Evolutionary conservation across 1,140 invertebrate species (phyloP).

Genomic region (Drosophila guanche): DNA sequence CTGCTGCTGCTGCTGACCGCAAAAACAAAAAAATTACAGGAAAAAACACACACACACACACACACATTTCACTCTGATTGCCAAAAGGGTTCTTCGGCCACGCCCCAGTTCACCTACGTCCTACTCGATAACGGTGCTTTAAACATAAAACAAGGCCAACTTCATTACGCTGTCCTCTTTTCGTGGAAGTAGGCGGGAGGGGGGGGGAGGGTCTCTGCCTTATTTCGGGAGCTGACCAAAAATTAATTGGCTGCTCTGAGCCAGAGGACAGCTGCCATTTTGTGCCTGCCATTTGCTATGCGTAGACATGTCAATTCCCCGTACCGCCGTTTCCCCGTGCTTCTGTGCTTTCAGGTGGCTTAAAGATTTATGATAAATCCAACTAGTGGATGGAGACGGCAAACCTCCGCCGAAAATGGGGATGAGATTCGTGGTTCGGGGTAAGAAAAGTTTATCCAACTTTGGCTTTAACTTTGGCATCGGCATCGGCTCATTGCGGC

Average conservation of each 20-base stretch:
- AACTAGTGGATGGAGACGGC: slow-evolving; percentile 31
- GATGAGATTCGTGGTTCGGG: background rate
- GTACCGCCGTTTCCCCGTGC: slow-evolving; percentile 4
- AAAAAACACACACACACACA: slow-evolving; percentile 23
- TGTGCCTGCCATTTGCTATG: slow-evolving; percentile 61
- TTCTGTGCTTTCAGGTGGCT: slow-evolving; percentile 52
- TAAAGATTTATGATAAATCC: slow-evolving; percentile 80
- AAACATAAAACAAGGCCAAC: slow-evolving; percentile 44
- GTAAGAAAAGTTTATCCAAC: slow-evolving; percentile 61
- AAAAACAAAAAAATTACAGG: slow-evolving; percentile 32
- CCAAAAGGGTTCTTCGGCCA: slow-evolving; percentile 62
- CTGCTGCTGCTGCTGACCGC: slow-evolving; percentile 52
- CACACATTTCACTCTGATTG: slow-evolving; percentile 64
- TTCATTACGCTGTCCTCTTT: slow-evolving; percentile 56
- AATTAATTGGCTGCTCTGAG: slow-evolving; percentile 73
- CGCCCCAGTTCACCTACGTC: slow-evolving; percentile 36
- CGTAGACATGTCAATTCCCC: slow-evolving; percentile 67
- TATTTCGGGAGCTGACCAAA: slow-evolving; percentile 53
- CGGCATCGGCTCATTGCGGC: slow-evolving; percentile 66
- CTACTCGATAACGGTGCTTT: slow-evolving; percentile 56
- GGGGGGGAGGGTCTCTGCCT: slow-evolving; percentile 18
- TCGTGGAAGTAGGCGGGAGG: slow-evolving; percentile 10
- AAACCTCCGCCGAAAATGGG: slow-evolving; percentile 7
- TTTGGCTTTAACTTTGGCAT: slow-evolving; percentile 66
- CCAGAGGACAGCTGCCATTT: slow-evolving; percentile 72